Evolutionary conservation across 1,140 invertebrate species (phyloP).

Genomic region (Dreissena polymorpha): DNA sequence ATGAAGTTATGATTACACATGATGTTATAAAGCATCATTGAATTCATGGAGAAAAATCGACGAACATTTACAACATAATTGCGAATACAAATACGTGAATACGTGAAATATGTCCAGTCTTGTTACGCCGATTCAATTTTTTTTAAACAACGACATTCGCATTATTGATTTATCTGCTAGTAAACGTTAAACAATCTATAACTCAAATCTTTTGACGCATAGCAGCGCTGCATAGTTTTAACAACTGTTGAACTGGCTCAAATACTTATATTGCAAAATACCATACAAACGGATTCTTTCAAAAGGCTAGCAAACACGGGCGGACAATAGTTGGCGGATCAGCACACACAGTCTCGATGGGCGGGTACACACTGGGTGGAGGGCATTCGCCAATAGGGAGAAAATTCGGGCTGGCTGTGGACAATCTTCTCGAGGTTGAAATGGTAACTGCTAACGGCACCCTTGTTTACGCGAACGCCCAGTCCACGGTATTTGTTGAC

Average conservation of each 20-base stretch:
- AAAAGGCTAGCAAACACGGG: conserved; percentile 39
- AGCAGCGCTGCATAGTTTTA: too few species aligned
- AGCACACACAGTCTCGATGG: conserved; percentile 62
- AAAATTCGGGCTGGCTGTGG: conserved; percentile 64
- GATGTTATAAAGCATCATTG: background rate
- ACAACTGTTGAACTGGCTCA: too few species aligned
- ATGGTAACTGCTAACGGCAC: conserved; percentile 58
- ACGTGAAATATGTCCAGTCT: too few species aligned
- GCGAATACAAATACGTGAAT: too few species aligned
- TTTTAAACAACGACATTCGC: too few species aligned
- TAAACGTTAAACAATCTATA: too few species aligned
- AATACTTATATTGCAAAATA: too few species aligned
- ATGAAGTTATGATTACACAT: background rate
- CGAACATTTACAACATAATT: too few species aligned
- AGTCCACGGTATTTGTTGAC: conserved; percentile 12
- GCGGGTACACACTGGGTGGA: conserved; percentile 66
- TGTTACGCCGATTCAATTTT: too few species aligned
- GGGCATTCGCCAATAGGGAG: conserved; percentile 64
- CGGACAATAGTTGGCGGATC: conserved; percentile 63
- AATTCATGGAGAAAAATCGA: too few species aligned
- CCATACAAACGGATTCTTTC: background rate
- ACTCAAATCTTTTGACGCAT: too few species aligned
- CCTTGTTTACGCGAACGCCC: conserved; percentile 16
- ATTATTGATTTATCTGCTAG: too few species aligned
- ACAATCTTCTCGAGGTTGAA: conserved; percentile 62